Percentiles rank a stretch among this genome's conserved stretches.
These are phyloP conservation scores for Boloria selene DNA, from an alignment of 2,888 invertebrate genomes.

Conservation along the genomic window DNA sequence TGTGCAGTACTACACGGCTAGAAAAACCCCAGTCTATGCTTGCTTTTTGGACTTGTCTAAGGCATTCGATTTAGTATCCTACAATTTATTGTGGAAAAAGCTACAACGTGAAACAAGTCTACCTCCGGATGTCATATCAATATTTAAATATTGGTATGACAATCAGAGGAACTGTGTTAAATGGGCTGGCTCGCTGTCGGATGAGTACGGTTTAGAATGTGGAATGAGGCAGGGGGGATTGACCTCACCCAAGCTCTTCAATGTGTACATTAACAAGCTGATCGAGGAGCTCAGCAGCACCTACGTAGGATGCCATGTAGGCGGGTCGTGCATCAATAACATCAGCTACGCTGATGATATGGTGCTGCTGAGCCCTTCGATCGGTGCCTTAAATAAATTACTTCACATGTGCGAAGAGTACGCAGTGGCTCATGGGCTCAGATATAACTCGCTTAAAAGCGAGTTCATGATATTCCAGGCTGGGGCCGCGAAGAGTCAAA, in stretches of 20 bases:
- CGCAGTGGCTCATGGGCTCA: not conserved
- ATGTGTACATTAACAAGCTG: conserved; percentile 3
- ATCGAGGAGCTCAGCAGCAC: conserved; percentile 11
- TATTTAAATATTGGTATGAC: conserved; percentile 39
- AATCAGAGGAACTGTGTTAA: conserved; percentile 37
- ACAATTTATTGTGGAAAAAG: conserved; percentile 33
- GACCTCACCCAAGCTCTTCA: conserved; percentile 18
- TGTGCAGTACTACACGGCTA: not conserved
- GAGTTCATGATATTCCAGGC: not conserved
- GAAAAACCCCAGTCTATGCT: conserved; percentile 11
- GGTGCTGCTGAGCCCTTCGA: conserved; percentile 6
- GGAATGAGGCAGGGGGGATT: conserved; percentile 37
- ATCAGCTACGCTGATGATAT: conserved; percentile 7
- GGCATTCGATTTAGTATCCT: conserved; percentile 34
- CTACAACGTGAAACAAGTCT: conserved; percentile 13
- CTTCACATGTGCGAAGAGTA: not conserved
- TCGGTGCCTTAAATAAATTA: not conserved
- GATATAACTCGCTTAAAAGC: not conserved
- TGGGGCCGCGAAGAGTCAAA: not conserved
- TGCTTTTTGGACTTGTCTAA: conserved; percentile 33
- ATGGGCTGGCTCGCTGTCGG: conserved; percentile 33
- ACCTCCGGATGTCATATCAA: conserved; percentile 3
- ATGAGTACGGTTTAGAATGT: conserved; percentile 31
- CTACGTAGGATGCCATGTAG: not conserved
- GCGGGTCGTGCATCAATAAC: not conserved